Evolutionary conservation across 2,888 invertebrate species (phyloP), one percentile per base, ranked within the genome.

Genomic region (Neoaliturus tenellus): DNA sequence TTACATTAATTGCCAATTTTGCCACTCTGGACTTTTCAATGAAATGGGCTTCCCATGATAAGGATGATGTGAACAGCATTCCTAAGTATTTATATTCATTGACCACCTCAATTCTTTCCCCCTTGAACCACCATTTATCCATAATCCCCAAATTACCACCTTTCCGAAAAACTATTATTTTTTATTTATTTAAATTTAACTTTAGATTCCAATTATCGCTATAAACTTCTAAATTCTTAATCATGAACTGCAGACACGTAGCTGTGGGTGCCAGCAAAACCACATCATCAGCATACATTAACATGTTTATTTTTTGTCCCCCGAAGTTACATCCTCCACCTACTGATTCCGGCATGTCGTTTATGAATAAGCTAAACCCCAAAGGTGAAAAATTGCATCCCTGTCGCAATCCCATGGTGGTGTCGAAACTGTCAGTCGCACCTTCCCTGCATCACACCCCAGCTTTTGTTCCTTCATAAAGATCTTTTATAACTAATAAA

Each of bases 381-480:
- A 75, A 17, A 0, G 85, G 82, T 81, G 87, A 86, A 20, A 86
- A 23, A 10, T 85, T 83, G 20, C 85, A 87, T 17, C 85, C 86
- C 28, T 86, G 86, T 39, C 84, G 86, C 3, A 87, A 80, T 14
- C 85, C 85, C 12, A 48, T 55, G 6, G 28, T 55, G 12, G 71
- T 85, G 80, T 20, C 55, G 25, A 86, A 83, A 8, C 44, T 69
- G 14, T 85, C 39, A 2, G 85, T 41, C n/a, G 41, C 28, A 14
- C 85, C 86, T 0, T 84, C 73, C 1, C 58, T 55, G 31, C 84
- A 69, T 39, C 85, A 85, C 0, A 86, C 83, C 0, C 83, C 1
- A 2, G 81, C 80, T 17, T 3, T 80, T 6, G 71, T 85, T 41
- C 73, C 28, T 3, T 83, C 81, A 31, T 62, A 58, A 12, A 51